phyloP scores from a whole-genome alignment of 2,797 vertebrate species.

The Syndactyla subalaris region DNA sequence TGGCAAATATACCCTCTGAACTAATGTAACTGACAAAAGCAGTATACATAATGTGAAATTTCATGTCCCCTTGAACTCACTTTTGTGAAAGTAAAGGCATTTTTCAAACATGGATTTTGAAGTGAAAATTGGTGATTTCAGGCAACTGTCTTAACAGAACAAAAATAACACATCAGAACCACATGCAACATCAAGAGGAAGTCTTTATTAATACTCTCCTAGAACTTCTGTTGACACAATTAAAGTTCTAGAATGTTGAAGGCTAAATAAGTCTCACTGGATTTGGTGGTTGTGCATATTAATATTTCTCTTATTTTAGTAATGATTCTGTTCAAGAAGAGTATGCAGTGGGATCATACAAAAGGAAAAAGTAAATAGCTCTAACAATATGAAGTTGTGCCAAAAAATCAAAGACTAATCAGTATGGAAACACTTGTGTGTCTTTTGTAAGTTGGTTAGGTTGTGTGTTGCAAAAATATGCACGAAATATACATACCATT shows the following conservation, averaged over 20 bases:
- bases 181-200: neutral
- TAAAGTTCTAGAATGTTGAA: neutral
- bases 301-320: neutral
- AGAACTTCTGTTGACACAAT: neutral
- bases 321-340: neutral
- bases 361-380: neutral
- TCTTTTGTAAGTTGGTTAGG: neutral
- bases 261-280: neutral
- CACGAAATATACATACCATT: neutral
- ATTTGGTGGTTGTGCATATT: neutral
- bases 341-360: neutral
- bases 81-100: neutral
- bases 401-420: neutral
- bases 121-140: neutral
- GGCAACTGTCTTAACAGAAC: neutral
- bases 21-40: constrained; percentile 24
- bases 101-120: neutral
- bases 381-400: neutral
- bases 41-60: neutral
- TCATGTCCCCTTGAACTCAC: neutral
- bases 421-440: neutral
- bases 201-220: neutral
- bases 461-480: neutral
- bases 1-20: constrained; percentile 48
- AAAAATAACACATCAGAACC: neutral